phyloP scores from a whole-genome alignment of 2,113 vertebrate species.

The Todiramphus saurophagus region DNA sequence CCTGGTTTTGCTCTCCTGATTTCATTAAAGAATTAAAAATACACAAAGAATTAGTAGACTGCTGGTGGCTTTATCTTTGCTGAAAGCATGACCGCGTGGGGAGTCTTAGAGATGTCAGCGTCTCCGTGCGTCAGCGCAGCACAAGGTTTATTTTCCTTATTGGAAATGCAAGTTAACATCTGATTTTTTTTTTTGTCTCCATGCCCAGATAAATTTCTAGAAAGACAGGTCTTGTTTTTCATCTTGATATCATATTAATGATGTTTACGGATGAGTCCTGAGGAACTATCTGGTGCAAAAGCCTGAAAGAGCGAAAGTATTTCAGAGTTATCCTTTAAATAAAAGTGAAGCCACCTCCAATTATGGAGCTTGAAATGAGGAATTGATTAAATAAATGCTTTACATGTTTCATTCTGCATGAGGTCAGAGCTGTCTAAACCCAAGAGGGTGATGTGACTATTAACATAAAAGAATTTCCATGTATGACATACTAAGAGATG shows the following conservation, averaged over 20 bases:
- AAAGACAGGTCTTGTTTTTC: neutral
- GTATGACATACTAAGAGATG: neutral
- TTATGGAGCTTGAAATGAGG: neutral
- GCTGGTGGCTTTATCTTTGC: neutral
- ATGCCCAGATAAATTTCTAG: neutral
- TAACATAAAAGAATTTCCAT: neutral
- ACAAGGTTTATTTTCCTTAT: neutral
- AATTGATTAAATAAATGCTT: neutral
- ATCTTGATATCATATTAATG: fast-evolving
- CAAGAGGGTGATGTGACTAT: neutral
- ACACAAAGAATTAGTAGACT: fast-evolving
- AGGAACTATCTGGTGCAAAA: neutral
- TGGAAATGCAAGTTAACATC: neutral
- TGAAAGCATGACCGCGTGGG: neutral
- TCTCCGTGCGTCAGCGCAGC: no score
- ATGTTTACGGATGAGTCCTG: neutral
- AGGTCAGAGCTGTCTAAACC: neutral
- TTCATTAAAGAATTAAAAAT: neutral
- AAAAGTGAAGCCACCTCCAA: neutral
- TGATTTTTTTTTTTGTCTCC: neutral
- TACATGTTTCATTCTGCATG: neutral
- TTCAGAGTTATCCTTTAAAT: neutral
- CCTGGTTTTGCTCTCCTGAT: neutral
- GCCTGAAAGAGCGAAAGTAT: neutral
- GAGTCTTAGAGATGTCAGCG: neutral